Conservation (phyloP, 1,140 invertebrate genomes). For the Mactra quadrangularis region DNA sequence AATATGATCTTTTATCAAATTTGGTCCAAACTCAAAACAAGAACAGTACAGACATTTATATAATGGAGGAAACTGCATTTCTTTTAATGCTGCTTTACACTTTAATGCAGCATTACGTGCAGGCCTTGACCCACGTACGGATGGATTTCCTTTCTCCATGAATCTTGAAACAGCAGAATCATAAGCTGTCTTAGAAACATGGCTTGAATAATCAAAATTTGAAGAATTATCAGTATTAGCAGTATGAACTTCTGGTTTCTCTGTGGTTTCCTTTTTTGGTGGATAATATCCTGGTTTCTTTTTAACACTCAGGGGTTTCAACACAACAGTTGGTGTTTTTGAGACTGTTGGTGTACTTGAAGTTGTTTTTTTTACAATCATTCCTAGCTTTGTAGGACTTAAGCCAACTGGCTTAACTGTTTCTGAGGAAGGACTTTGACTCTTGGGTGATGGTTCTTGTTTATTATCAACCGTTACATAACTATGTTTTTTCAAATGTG, state of each 20-base stretch:
- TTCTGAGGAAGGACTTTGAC: not conserved
- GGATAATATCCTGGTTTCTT: not conserved
- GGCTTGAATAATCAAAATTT: no score
- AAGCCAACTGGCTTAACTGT: not conserved
- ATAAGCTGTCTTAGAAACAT: not conserved
- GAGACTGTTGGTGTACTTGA: not conserved
- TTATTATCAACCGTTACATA: no score
- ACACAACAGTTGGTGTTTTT: not conserved
- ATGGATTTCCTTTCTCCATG: not conserved
- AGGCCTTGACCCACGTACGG: conserved; percentile 29
- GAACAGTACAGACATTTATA: conserved; percentile 68
- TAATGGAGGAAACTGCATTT: conserved; percentile 59
- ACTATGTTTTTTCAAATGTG: conserved; percentile 67
- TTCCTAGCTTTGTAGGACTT: not conserved
- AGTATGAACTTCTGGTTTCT: not conserved
- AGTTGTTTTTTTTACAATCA: not conserved
- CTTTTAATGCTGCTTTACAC: conserved; percentile 57
- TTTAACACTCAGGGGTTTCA: not conserved
- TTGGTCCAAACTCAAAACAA: conserved; percentile 61
- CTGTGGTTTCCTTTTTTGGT: not conserved
- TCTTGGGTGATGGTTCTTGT: not conserved
- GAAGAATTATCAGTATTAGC: not conserved
- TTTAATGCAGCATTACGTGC: conserved; percentile 63
- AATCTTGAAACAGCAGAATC: not conserved
- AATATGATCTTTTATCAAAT: conserved; percentile 64